Base-by-base conservation (phyloP, 2,113 vertebrate genomes). In the Bambusicola thoracicus region DNA sequence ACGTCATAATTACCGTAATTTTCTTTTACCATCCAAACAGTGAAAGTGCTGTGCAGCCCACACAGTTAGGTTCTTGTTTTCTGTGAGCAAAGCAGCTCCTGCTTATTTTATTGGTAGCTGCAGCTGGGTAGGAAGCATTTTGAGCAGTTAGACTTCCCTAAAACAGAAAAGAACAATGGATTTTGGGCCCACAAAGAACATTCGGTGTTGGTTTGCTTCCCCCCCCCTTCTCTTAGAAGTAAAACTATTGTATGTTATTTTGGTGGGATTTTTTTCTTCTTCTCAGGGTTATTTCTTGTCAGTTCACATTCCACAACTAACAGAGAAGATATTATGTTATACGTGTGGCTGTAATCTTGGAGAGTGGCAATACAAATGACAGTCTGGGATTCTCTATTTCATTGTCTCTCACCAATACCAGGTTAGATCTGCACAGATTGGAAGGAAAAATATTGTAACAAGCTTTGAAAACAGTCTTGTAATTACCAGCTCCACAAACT, bases 261-360 rank as follows among this genome's bases (percentile, higher is more conserved):
- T n/a, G n/a, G n/a, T n/a, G n/a, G n/a, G n/a, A n/a, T 34, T 27
- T 43, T 55, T 27, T 43, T 58, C 36, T 56, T 1, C 20, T 73
- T 80, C 44, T 82, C 63, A 81, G 89, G 34, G 41, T 81, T 94
- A 56, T 87, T 95, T 94, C 76, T 94, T 87, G 59, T 74, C 72
- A 53, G 40, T 83, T 93, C 38, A 41, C 41, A 73, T 89, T 96
- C 79, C 75, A 63, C 56, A 85, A 78, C 44, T 43, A 94, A 90
- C 59, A 95, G 87, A 85, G 93, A 96, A 89, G 87, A 93, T 69
- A 46, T 20, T 75, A 89, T 82, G 94, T 93, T 93, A 87, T 83
- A 70, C 19, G 10, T 73, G 79, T 74, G 85, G 87, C 80, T 91
- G 25, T 85, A 87, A 6, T 89, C 91, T 81, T 94, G 87, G 81